Base-by-base conservation (phyloP, 2,797 vertebrate species). In the Capromys pilorides region DNA sequence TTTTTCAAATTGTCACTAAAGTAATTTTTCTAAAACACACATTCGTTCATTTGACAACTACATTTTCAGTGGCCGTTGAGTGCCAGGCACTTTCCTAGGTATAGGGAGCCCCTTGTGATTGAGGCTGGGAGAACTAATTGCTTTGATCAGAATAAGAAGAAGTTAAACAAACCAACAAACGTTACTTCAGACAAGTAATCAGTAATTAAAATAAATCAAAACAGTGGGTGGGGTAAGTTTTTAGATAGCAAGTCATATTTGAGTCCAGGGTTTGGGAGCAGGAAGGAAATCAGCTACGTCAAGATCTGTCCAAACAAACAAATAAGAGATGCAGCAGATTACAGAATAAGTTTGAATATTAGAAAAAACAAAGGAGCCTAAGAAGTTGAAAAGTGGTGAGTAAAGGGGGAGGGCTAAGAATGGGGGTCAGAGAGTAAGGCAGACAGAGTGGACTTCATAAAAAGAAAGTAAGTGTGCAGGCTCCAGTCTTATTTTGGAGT, bases 1-100 rank as follows among this genome's bases (percentile, higher is more conserved):
- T 71, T 95, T 96, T 94, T 59, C 82, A 77, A 86, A 95, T 59
- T 86, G 69, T 77, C 75, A 86, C 85, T 39, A 88, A 79, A 71
- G 45, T 39, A 28, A 28, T 69, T 86, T 94, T 87, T 86, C 86
- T 93, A 77, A 93, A 92, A 85, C 24, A 64, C 11, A 33, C 8
- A 39, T 3, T 90, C 8, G 57, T 86, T 79, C 59, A 83, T 81
- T 87, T 33, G 5, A 64, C 19, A 92, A 85, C 39, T 54, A 89
- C 26, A 73, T 51, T 61, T 61, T 87, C 36, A 66, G 36, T 80
- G 64, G 10, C 13, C 59, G 8, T 77, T 57, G 93, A 84, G 59
- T 64, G 69, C 83, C 84, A 88, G 80, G n/a, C 66, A 77, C 41
- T 93, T 94, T 88, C 81, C 39, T 88, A 45, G 54, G 54, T 62